Conservation (phyloP, 2,888 invertebrate genomes). For the Drosophila rellima region DNA sequence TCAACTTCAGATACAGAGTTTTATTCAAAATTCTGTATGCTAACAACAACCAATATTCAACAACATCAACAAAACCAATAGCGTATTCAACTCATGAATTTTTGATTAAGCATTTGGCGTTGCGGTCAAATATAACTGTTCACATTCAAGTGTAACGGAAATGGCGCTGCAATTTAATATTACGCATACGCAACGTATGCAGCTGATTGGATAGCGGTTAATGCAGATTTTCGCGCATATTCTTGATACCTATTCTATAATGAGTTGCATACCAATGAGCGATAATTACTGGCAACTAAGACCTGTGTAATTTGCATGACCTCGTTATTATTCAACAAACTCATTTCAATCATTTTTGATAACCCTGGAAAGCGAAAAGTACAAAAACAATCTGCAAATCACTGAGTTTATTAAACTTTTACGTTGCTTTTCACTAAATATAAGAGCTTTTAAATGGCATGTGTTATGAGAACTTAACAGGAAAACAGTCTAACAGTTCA, state of each 20-base stretch:
- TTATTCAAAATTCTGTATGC: conserved; percentile 32
- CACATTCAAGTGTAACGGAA: conserved; percentile 58
- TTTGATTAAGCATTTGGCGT: conserved; percentile 76
- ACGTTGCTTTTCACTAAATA: not conserved
- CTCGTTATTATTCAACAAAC: not conserved
- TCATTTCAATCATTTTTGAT: not conserved
- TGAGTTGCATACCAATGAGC: conserved; percentile 46
- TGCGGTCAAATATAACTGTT: conserved; percentile 59
- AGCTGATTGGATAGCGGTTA: conserved; percentile 74
- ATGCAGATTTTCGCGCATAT: conserved; percentile 53
- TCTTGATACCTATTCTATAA: conserved; percentile 29
- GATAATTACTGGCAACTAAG: conserved; percentile 28
- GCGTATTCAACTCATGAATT: conserved; percentile 73
- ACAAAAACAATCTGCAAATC: not conserved
- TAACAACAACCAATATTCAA: conserved; percentile 17
- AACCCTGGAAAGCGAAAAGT: not conserved
- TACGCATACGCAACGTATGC: conserved; percentile 67
- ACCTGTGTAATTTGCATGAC: conserved; percentile 4
- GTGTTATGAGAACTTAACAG: not conserved
- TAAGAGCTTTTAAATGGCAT: not conserved
- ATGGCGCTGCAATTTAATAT: conserved; percentile 71
- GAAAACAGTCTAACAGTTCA: not conserved
- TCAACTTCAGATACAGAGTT: conserved; percentile 25
- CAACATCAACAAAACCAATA: conserved; percentile 15
- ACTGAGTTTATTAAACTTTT: not conserved